Evolutionary conservation across 2,797 vertebrate species (phyloP), one percentile per base, ranked within the genome.

Genomic region (Argentina silus): DNA sequence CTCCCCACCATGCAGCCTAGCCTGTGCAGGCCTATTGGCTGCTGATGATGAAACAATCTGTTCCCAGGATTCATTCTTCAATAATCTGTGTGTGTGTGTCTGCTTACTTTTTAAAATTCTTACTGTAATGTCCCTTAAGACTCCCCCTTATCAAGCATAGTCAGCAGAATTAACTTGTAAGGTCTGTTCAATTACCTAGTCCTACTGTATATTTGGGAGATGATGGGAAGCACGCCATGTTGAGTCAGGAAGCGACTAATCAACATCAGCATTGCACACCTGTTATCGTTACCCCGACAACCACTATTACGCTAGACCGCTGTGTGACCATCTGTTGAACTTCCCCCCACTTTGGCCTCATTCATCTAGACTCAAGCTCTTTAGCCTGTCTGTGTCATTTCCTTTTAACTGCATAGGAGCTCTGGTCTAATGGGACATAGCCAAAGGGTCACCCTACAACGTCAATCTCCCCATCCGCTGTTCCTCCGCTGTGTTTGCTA

Each of bases 1-100:
- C 61, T 19, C 10, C 23, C 50, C 15, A 36, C 3, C 15, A 36
- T 23, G 60, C n/a, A n/a, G n/a, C n/a, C n/a, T n/a, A n/a, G n/a
- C n/a, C n/a, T n/a, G n/a, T n/a, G n/a, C 23, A 69, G 50, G 44
- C 70, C n/a, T 9, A 15, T 82, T 72, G 80, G 73, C 86, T 81
- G 71, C 90, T 87, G 85, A 88, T 21, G 19, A 59, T 27, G 8
- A 59, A 8, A 19, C 9, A 10, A 21, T 9, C 19, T 4, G 17
- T 19, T 57, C 7, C 55, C 8, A 57, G 19, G 78, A 63, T 81
- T 78, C 67, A 70, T 64, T 69, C 69, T 57, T 9, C 0, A 72
- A 73, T 84, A 65, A 87, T 78, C 61, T 83, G 64, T 77, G 21
- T 23, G 36, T 61, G 42, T 36, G 27, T 36, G 27, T 36, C 2